A percentile compares a stretch with the other conserved stretches of the same genome.
phyloP scores from a whole-genome alignment of 2,797 vertebrate species.

The Sebastes itinus region DNA sequence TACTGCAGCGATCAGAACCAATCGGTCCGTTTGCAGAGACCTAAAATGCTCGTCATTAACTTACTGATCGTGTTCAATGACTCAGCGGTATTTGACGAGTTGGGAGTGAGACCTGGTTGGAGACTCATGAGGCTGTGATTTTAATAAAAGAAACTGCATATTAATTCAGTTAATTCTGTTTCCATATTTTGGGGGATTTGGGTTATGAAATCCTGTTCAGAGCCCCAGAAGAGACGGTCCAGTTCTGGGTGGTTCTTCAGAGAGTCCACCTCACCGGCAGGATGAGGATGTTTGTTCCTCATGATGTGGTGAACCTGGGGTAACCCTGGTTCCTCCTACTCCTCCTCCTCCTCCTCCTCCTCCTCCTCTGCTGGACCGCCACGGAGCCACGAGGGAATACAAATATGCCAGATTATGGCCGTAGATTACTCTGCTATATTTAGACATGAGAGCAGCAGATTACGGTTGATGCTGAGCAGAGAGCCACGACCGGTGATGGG shows the following conservation, averaged over 20 bases:
- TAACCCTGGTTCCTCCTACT: neutral
- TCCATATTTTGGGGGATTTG: no score
- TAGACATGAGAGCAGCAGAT: conserved; percentile 12
- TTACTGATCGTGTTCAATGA: no score
- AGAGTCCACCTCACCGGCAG: conserved; percentile 5
- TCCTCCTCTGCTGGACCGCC: conserved; percentile 4
- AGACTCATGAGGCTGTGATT: no score
- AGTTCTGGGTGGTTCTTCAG: neutral
- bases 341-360: conserved; percentile 6
- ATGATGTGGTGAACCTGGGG: neutral
- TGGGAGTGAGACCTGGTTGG: no score
- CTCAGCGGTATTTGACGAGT: no score
- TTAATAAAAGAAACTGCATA: no score
- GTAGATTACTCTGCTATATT: conserved; percentile 44
- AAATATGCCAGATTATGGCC: conserved; percentile 51
- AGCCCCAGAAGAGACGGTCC: no score
- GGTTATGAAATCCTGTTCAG: no score
- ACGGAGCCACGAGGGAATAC: conserved; percentile 11
- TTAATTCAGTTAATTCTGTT: no score
- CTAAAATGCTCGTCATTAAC: no score
- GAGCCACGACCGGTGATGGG: no score
- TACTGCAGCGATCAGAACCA: neutral
- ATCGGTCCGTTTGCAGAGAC: no score
- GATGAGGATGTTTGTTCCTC: conserved; percentile 35
- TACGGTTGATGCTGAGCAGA: neutral